Conservation (phyloP, 2,113 vertebrate genomes). For the Crotalus helleri region DNA sequence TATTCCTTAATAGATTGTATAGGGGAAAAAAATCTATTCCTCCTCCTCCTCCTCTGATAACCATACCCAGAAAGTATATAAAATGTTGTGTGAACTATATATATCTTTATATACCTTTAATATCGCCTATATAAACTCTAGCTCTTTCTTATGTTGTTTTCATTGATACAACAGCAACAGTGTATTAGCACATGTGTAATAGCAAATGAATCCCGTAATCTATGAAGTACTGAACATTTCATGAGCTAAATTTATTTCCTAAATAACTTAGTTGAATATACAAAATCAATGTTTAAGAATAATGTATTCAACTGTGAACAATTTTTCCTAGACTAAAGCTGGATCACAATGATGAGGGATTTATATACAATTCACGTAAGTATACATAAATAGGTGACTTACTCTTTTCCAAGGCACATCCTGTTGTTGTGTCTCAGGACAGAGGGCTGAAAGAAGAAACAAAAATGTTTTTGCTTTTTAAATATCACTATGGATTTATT, state of each 20-base stretch:
- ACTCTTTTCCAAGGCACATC: slow-evolving; percentile 87
- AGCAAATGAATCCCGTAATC: neutral
- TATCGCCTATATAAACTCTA: neutral
- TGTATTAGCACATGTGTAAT: no score
- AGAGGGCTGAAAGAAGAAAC: slow-evolving; percentile 77
- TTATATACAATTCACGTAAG: neutral
- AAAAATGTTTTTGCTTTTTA: neutral
- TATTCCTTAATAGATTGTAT: neutral
- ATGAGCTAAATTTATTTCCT: neutral
- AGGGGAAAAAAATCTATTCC: neutral
- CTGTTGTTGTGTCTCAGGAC: slow-evolving; percentile 87
- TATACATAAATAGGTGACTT: slow-evolving; percentile 48
- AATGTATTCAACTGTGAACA: neutral
- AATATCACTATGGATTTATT: neutral
- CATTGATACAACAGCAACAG: neutral
- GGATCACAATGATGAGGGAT: neutral
- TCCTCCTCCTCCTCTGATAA: neutral
- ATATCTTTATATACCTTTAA: neutral
- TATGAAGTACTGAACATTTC: neutral
- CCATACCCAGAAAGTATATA: neutral
- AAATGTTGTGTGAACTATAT: neutral
- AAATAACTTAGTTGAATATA: neutral
- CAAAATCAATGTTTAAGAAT: neutral
- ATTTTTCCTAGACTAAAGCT: neutral
- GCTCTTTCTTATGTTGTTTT: neutral